These are phyloP conservation scores for Forbesichthys papilliferus DNA, from an alignment of 2,113 vertebrate genomes.

Conservation along the genomic window DNA sequence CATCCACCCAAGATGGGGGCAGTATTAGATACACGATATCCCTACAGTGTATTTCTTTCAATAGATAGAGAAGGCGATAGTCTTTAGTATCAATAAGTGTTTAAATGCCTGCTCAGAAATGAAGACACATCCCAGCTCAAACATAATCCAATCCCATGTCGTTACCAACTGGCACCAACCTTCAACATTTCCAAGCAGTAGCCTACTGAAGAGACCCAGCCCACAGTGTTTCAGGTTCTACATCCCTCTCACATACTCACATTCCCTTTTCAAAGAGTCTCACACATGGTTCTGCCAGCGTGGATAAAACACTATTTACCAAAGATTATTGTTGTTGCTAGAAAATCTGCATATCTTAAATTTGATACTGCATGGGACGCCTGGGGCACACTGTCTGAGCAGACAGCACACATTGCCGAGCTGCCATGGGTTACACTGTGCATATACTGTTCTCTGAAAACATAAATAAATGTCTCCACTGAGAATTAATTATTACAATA, in stretches of 20 bases:
- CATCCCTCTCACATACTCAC: not conserved
- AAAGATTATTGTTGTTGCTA: conserved; percentile 28
- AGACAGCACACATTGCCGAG: conserved; percentile 14
- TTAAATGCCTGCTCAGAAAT: not conserved
- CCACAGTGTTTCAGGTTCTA: not conserved
- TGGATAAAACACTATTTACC: conserved; percentile 19
- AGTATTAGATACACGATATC: conserved; percentile 34
- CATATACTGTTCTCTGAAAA: not conserved
- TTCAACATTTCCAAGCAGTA: not conserved
- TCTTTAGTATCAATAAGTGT: conserved; percentile 34
- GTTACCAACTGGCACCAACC: conserved; percentile 3
- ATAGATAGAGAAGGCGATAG: conserved; percentile 27
- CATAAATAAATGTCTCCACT: not conserved
- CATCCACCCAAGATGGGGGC: conserved; percentile 7
- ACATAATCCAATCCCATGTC: not conserved
- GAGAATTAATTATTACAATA: not conserved
- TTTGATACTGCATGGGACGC: conserved; percentile 3
- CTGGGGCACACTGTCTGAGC: conserved; percentile 35
- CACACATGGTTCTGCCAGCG: conserved; percentile 20
- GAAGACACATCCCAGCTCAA: conserved; percentile 11
- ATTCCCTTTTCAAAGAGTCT: conserved; percentile 9
- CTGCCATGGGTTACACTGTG: conserved; percentile 12
- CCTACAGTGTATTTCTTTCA: conserved; percentile 21
- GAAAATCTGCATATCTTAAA: conserved; percentile 34
- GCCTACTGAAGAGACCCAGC: conserved; percentile 1